Percentiles rank a stretch among this genome's conserved stretches.
These are phyloP conservation scores for Gymnoscopelus microlampas DNA, from an alignment of 2,797 vertebrate species.

Conservation along the genomic window DNA sequence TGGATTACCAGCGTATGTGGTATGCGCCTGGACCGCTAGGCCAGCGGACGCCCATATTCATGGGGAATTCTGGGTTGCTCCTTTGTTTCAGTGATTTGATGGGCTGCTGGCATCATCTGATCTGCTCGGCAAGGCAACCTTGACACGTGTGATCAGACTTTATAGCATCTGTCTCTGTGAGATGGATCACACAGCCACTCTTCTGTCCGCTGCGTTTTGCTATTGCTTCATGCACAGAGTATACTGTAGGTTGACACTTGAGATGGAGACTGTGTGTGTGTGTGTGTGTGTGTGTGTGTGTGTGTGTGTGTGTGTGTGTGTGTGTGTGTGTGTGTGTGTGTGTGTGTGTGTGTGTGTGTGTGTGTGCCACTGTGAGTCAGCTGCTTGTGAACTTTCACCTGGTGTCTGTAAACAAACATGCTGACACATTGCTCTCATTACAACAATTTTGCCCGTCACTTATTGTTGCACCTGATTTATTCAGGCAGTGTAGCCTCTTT, in stretches of 20 bases:
- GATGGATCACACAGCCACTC: conserved; percentile 3
- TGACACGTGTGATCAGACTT: conserved; percentile 46
- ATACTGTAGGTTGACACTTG: conserved; percentile 12
- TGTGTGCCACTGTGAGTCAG: conserved; percentile 5
- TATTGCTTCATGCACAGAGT: conserved; percentile 28
- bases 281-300: conserved; percentile 5
- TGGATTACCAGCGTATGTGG: too few relatives aligned
- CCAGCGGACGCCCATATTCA: too few relatives aligned
- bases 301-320: conserved; percentile 15
- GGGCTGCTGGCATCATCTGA: conserved; percentile 14
- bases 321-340: conserved; percentile 22
- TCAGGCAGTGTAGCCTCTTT: conserved; percentile 6
- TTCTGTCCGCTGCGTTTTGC: conserved; percentile 5
- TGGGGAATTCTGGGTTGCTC: too few relatives aligned
- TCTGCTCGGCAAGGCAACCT: conserved; percentile 28
- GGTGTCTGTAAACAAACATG: conserved; percentile 1
- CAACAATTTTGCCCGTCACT: too few relatives aligned
- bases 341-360: conserved; percentile 3
- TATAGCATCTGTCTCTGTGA: neutral
- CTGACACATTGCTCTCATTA: neutral
- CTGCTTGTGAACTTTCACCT: conserved; percentile 9
- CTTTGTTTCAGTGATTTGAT: conserved; percentile 8
- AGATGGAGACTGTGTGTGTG: conserved; percentile 25
- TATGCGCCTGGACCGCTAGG: too few relatives aligned
- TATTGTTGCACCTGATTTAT: too few relatives aligned